Percentiles rank a stretch among this genome's conserved stretches.
phyloP scores from a whole-genome alignment of 2,888 invertebrate genomes.

The Mesoligia furuncula region DNA sequence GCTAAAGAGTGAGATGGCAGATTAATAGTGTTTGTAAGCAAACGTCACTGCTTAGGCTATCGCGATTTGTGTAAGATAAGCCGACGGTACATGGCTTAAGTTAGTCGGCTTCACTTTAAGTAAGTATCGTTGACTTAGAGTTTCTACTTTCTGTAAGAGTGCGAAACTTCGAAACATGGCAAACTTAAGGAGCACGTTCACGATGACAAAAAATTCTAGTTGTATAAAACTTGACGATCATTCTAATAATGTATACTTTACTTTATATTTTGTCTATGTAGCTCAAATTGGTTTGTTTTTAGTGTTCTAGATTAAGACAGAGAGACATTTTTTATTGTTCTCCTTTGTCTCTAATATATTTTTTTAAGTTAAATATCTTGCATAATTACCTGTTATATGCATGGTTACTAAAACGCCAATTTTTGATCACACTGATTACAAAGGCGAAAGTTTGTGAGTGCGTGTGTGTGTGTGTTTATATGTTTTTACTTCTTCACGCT shows the following conservation, averaged over 20 bases:
- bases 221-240: not conserved
- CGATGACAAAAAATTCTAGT: not conserved
- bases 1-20: constrained; percentile 26
- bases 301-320: too few species aligned
- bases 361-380: too few species aligned
- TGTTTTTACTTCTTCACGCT: too few species aligned
- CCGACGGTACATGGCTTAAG: not conserved
- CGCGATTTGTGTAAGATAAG: constrained; percentile 25
- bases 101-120: not conserved
- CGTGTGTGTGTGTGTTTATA: too few species aligned
- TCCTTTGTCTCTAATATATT: too few species aligned
- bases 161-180: not conserved
- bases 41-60: constrained; percentile 27
- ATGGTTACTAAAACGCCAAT: too few species aligned
- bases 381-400: too few species aligned
- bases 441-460: too few species aligned
- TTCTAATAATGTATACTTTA: not conserved
- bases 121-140: not conserved
- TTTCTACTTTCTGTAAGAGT: not conserved
- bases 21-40: constrained; percentile 51
- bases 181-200: not conserved
- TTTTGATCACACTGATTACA: too few species aligned
- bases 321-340: too few species aligned
- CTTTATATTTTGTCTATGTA: too few species aligned
- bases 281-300: too few species aligned